A percentile compares a stretch with the other conserved stretches of the same genome.
Evolutionary conservation across 2,113 vertebrate species (phyloP).

Genomic region (Phrynosoma blainvillii): DNA sequence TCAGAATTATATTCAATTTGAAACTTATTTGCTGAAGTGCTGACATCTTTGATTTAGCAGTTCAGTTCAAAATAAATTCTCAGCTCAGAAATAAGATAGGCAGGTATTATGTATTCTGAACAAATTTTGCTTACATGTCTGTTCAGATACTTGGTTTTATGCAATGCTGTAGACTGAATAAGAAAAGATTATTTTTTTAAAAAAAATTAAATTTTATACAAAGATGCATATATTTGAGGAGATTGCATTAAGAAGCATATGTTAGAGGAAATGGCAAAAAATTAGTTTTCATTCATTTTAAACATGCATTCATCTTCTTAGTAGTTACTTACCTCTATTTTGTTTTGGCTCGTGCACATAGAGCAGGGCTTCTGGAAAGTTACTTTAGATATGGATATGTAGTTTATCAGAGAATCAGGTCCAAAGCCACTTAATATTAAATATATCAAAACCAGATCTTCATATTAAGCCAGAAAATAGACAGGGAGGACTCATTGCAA

Average conservation of each 20-base stretch:
- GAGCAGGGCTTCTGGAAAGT: not conserved
- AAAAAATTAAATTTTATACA: not conserved
- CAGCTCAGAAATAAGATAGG: not conserved
- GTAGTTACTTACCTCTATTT: not conserved
- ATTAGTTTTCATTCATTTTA: not conserved
- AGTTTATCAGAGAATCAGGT: not conserved
- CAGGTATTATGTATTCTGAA: no score
- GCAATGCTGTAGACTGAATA: no score
- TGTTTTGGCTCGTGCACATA: not conserved
- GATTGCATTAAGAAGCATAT: not conserved
- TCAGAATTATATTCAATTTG: not conserved
- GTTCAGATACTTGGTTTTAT: no score
- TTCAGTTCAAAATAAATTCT: no score
- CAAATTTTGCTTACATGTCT: no score
- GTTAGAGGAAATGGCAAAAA: not conserved
- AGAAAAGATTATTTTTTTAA: no score
- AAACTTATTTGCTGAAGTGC: not conserved
- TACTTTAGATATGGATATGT: not conserved
- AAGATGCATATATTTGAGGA: not conserved
- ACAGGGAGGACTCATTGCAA: not conserved
- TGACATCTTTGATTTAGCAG: not conserved
- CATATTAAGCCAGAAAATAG: not conserved
- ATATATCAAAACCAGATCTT: not conserved
- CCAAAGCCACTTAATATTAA: not conserved
- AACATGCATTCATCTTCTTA: no score